A percentile compares a stretch with the other conserved stretches of the same genome.
phyloP scores from a whole-genome alignment of 1,140 invertebrate genomes.

The Magallana ariakensis region DNA sequence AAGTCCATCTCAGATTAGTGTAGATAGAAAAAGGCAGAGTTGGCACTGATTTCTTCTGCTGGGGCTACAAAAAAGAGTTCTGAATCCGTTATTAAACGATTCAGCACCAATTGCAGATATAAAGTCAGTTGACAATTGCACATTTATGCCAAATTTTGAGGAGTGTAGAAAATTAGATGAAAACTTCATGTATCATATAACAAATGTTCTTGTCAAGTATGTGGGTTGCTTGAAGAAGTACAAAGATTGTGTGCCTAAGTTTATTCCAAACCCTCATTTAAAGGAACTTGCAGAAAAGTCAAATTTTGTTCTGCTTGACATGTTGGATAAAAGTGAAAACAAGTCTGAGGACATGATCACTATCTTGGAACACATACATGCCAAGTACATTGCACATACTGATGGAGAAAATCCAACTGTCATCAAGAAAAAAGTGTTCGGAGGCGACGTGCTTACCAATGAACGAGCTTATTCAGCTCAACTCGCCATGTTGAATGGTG shows the following conservation, averaged over 20 bases:
- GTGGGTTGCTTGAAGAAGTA: conserved; percentile 40
- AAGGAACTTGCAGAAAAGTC: conserved; percentile 50
- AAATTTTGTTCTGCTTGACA: conserved; percentile 45
- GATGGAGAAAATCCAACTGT: conserved; percentile 38
- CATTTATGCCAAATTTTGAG: conserved; percentile 51
- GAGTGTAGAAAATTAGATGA: conserved; percentile 43
- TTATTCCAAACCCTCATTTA: conserved; percentile 14
- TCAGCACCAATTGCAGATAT: conserved; percentile 50
- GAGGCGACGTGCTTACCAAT: conserved; percentile 62
- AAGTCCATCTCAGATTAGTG: conserved; percentile 48
- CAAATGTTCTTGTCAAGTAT: conserved; percentile 50
- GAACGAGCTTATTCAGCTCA: conserved; percentile 61
- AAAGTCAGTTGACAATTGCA: conserved; percentile 10
- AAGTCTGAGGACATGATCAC: conserved; percentile 60
- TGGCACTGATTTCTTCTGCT: conserved; percentile 54
- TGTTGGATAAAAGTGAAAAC: conserved; percentile 59
- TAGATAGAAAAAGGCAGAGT: conserved; percentile 36
- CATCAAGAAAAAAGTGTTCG: conserved; percentile 54
- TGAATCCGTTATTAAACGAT: conserved; percentile 20
- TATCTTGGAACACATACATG: conserved; percentile 57
- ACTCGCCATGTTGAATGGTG: conserved; percentile 53
- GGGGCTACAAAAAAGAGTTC: conserved; percentile 49
- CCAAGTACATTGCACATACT: conserved; percentile 47
- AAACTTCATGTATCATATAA: conserved; percentile 50
- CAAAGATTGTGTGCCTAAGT: conserved; percentile 6